These are phyloP conservation scores for Drosophila ohnishii DNA, from an alignment of 1,140 invertebrate species.

Conservation along the genomic window DNA sequence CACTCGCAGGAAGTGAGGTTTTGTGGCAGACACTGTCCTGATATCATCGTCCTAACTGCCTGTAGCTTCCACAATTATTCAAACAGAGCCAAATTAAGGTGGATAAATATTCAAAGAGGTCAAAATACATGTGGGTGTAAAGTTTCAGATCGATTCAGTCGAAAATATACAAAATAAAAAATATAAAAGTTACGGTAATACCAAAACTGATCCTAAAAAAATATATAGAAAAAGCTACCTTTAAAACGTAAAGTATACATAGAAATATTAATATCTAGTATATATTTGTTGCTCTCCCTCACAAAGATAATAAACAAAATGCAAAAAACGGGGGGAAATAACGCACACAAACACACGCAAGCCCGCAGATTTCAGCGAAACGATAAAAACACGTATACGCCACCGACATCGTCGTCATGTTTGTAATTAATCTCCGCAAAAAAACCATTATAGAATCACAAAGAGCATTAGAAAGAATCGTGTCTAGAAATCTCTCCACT, in stretches of 20 bases:
- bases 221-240: not conserved
- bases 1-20: slow-evolving; percentile 18
- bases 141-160: not conserved
- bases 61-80: not conserved
- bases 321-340: slow-evolving; percentile 4
- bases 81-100: not conserved
- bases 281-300: slow-evolving; percentile 1
- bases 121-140: not conserved
- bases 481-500: not conserved
- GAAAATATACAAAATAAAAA: not conserved
- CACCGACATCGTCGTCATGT: slow-evolving; percentile 3
- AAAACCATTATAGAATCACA: not conserved
- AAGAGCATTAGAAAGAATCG: slow-evolving; percentile 11
- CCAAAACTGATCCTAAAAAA: not conserved
- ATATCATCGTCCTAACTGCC: not conserved
- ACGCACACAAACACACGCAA: slow-evolving; percentile 1
- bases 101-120: not conserved
- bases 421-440: slow-evolving; percentile 18
- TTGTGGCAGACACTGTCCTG: not conserved
- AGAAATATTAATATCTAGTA: not conserved
- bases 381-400: slow-evolving; percentile 28
- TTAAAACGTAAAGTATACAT: not conserved
- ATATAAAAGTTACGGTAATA: not conserved
- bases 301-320: slow-evolving; percentile 7
- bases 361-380: slow-evolving; percentile 10